Percentiles rank a stretch among this genome's conserved stretches.
Evolutionary conservation across 2,888 invertebrate genomes (phyloP).

Genomic region (Lasioglossum villosulum): DNA sequence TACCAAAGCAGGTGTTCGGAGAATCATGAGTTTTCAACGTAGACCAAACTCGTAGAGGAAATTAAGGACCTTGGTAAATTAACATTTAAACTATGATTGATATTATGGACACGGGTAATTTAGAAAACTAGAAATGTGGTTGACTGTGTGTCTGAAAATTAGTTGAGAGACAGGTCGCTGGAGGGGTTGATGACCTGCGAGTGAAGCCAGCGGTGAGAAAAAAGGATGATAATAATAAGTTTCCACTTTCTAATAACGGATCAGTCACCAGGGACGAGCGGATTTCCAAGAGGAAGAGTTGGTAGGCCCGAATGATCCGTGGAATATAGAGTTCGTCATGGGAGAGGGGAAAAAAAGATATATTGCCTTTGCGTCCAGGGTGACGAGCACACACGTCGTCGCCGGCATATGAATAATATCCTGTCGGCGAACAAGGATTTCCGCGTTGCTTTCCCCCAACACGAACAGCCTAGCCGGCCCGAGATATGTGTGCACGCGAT

Average conservation of each 20-base stretch:
- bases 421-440: constrained; percentile 56
- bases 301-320: constrained; percentile 12
- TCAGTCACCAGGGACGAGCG: constrained; percentile 12
- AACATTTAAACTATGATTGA: not conserved
- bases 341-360: constrained; percentile 66
- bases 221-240: constrained; percentile 25
- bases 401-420: constrained; percentile 78
- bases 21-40: not conserved
- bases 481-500: constrained; percentile 21
- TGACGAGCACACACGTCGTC: constrained; percentile 72
- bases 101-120: not conserved
- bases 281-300: not conserved
- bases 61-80: not conserved
- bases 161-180: not conserved
- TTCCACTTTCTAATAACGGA: constrained; percentile 21
- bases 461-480: not conserved
- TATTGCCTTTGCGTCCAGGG: constrained; percentile 76
- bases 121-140: not conserved
- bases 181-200: not conserved
- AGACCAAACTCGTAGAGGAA: not conserved
- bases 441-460: constrained; percentile 30
- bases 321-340: constrained; percentile 24
- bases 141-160: not conserved
- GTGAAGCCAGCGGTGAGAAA: not conserved
- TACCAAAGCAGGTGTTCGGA: not conserved